Conservation (phyloP, 2,113 vertebrate species). For the Mandrillus leucophaeus region DNA sequence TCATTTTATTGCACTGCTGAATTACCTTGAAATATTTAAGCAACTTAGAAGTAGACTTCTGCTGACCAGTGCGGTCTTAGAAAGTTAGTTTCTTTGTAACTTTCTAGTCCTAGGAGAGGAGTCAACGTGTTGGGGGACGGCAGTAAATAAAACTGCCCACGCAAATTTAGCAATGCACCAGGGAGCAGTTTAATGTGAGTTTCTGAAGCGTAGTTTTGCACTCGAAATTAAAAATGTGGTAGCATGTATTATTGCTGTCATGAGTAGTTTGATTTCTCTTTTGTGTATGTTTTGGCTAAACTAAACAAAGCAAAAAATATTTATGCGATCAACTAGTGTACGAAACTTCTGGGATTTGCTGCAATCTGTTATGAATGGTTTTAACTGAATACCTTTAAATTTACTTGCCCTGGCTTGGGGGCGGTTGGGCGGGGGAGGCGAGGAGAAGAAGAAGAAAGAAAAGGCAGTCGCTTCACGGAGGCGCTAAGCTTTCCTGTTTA, state of each 20-base stretch:
- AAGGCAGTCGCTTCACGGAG: constrained; percentile 56
- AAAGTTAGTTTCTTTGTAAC: background rate
- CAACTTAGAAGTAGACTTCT: background rate
- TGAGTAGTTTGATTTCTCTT: background rate
- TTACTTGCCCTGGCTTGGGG: background rate
- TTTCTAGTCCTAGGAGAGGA: background rate
- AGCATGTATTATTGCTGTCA: background rate
- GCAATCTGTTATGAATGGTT: background rate
- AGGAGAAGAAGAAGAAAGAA: background rate
- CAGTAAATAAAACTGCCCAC: background rate
- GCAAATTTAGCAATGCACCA: background rate
- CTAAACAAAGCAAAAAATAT: background rate
- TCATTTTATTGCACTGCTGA: background rate
- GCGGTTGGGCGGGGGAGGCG: too few species aligned
- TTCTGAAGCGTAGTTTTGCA: background rate
- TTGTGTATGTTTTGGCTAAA: background rate
- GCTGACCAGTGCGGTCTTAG: background rate
- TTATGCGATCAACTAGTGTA: background rate
- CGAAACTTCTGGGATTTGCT: background rate
- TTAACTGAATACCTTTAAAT: background rate
- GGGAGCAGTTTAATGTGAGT: background rate
- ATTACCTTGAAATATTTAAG: background rate
- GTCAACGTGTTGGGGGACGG: background rate
- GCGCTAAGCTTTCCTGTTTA: constrained; percentile 77
- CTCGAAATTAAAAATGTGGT: background rate